Percentiles rank a stretch among this genome's conserved stretches.
Evolutionary conservation across 2,888 invertebrate genomes (phyloP).

Genomic region (Theodoxus fluviatilis): DNA sequence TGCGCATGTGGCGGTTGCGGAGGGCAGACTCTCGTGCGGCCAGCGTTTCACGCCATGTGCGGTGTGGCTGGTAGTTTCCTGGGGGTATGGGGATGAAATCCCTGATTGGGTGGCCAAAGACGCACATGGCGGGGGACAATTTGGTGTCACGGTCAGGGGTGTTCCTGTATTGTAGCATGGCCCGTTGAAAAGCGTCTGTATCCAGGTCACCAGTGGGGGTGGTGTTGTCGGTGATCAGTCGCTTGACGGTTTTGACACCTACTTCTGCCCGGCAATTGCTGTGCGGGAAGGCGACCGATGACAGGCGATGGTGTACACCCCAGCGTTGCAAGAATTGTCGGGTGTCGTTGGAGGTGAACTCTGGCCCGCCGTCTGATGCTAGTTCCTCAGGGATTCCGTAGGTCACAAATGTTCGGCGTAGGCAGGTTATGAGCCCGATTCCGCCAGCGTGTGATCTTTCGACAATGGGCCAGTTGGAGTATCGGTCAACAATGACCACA

Average conservation of each 20-base stretch:
- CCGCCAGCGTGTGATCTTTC: conserved; percentile 26
- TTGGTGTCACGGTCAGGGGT: conserved; percentile 25
- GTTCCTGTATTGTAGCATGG: conserved; percentile 41
- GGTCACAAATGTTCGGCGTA: conserved; percentile 38
- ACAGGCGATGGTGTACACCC: conserved; percentile 42
- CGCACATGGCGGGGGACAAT: conserved; percentile 27
- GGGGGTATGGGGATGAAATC: conserved; percentile 28
- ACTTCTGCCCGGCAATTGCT: conserved; percentile 45
- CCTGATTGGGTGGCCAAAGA: not conserved
- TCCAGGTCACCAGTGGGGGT: conserved; percentile 36
- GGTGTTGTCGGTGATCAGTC: conserved; percentile 43
- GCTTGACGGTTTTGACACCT: conserved; percentile 44
- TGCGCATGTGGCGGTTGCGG: conserved; percentile 36
- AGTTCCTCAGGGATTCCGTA: conserved; percentile 43
- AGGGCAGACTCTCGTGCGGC: conserved; percentile 36
- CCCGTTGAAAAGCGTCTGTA: conserved; percentile 38
- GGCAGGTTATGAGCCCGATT: conserved; percentile 32
- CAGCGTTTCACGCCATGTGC: conserved; percentile 35
- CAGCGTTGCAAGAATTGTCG: conserved; percentile 38
- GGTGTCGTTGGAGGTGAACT: conserved; percentile 37
- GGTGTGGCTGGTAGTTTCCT: conserved; percentile 31
- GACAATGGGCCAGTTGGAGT: conserved; percentile 39
- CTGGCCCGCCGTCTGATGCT: conserved; percentile 39
- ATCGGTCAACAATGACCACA: conserved; percentile 39
- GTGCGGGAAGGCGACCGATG: conserved; percentile 44